Percentiles rank a stretch among this genome's conserved stretches.
These are phyloP conservation scores for Lophura nycthemera DNA, from an alignment of 2,113 vertebrate species.

Conservation along the genomic window DNA sequence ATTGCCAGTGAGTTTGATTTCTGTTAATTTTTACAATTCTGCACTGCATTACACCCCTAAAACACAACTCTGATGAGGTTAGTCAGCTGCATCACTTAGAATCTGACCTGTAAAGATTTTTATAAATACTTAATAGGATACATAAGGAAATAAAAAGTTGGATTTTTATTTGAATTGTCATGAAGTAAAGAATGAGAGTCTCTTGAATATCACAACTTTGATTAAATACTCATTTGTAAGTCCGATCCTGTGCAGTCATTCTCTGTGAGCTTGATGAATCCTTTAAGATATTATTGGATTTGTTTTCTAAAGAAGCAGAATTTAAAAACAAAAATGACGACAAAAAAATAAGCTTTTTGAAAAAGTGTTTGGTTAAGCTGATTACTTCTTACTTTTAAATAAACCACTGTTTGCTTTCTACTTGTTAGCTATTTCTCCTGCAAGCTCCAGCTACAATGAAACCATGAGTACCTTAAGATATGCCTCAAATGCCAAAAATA, in stretches of 20 bases:
- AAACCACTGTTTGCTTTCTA: neutral
- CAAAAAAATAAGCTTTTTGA: neutral
- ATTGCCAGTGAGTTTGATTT: conserved; percentile 89
- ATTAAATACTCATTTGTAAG: neutral
- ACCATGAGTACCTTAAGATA: conserved; percentile 97
- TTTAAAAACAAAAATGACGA: neutral
- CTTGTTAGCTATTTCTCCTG: conserved; percentile 91
- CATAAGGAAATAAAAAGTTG: neutral
- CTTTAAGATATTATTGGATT: neutral
- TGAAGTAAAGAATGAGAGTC: neutral
- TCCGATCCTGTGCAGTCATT: neutral
- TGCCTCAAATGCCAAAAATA: conserved; percentile 93
- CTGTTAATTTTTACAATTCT: neutral
- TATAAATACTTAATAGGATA: neutral
- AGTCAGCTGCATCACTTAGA: neutral
- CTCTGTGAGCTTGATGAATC: neutral
- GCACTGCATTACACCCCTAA: neutral
- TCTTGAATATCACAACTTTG: neutral
- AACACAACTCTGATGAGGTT: neutral
- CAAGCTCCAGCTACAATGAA: conserved; percentile 91
- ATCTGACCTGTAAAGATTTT: neutral
- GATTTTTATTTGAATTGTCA: neutral
- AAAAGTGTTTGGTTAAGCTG: neutral
- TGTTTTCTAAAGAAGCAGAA: neutral
- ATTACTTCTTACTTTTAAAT: neutral